Evolutionary conservation across 2,888 invertebrate species (phyloP).

Genomic region (Gisinianus flammeolus): DNA sequence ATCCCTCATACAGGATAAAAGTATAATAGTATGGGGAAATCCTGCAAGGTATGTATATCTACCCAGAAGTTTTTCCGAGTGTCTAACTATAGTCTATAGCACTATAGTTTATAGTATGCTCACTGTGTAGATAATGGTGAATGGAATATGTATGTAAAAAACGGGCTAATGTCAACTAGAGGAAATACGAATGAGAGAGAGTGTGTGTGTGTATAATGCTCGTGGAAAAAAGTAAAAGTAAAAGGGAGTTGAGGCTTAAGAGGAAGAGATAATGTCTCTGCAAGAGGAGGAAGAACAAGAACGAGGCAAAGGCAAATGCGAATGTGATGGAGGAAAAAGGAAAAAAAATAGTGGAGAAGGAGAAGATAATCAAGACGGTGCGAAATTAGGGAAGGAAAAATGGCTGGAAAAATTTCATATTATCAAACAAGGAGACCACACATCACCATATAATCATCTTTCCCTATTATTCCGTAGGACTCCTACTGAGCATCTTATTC

Average conservation of each 20-base stretch:
- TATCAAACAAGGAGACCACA: constrained; percentile 40
- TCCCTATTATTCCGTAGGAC: constrained; percentile 1
- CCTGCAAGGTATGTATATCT: no score
- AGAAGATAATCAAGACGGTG: constrained; percentile 48
- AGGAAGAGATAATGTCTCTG: constrained; percentile 4
- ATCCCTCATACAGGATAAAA: no score
- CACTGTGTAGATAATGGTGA: no score
- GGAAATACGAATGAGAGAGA: background rate
- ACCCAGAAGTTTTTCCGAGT: no score
- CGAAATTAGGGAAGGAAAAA: constrained; percentile 45
- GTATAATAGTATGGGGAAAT: no score
- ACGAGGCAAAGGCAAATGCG: background rate
- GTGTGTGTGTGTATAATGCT: background rate
- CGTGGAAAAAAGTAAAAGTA: background rate
- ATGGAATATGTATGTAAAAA: background rate
- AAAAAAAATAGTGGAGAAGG: background rate
- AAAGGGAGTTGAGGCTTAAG: background rate
- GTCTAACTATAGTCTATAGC: no score
- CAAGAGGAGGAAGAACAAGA: background rate
- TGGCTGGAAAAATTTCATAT: constrained; percentile 50
- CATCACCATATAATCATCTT: constrained; percentile 38
- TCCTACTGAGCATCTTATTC: background rate
- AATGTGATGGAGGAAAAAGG: constrained; percentile 38
- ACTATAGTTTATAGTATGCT: no score
- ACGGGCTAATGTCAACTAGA: background rate